Percentiles rank a stretch among this genome's conserved stretches.
These are phyloP conservation scores for Carcina quercana DNA, from an alignment of 2,888 invertebrate genomes.

Conservation along the genomic window DNA sequence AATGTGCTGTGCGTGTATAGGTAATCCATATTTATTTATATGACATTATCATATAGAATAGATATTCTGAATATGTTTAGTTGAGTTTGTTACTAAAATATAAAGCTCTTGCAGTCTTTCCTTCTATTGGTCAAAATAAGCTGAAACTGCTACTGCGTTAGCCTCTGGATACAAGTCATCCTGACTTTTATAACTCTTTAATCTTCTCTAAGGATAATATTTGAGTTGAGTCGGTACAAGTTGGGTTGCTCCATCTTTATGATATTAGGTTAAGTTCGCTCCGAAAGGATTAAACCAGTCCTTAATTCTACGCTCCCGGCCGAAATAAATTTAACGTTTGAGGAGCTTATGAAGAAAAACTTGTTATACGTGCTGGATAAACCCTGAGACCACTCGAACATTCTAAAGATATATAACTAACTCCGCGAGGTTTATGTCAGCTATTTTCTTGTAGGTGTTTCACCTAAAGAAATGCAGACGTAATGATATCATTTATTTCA, in stretches of 20 bases:
- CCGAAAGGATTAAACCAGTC: conserved; percentile 68
- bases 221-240: conserved; percentile 68
- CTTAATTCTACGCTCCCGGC: conserved; percentile 68
- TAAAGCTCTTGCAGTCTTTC: too few relatives aligned
- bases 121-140: too few relatives aligned
- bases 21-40: too few relatives aligned
- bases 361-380: conserved; percentile 47
- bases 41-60: too few relatives aligned
- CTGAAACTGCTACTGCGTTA: conserved; percentile 3
- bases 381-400: conserved; percentile 32
- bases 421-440: too few relatives aligned
- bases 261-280: conserved; percentile 69
- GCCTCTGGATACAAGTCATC: conserved; percentile 21
- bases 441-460: conserved; percentile 12
- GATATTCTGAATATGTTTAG: too few relatives aligned
- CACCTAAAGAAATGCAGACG: conserved; percentile 17
- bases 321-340: conserved; percentile 69
- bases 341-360: conserved; percentile 69
- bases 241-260: conserved; percentile 68
- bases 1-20: too few relatives aligned
- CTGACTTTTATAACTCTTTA: conserved; percentile 62
- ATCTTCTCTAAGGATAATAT: conserved; percentile 65
- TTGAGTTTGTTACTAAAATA: too few relatives aligned
- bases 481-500: conserved; percentile 8
- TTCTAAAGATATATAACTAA: conserved; percentile 38